Evolutionary conservation across 2,797 vertebrate species (phyloP).

Genomic region (Catostomus latipinnis): DNA sequence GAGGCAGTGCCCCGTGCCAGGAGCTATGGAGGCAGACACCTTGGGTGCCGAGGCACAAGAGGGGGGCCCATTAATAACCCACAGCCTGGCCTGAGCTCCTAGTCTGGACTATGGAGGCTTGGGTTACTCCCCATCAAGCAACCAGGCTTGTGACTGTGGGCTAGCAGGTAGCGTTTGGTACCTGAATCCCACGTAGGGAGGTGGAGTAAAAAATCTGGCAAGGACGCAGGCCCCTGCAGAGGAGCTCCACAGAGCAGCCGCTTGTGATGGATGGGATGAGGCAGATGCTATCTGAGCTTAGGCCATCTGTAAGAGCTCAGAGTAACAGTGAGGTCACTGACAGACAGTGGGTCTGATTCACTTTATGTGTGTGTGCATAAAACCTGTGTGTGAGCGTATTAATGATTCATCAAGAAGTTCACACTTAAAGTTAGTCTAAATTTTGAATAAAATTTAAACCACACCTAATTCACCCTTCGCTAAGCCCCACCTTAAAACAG

Average conservation of each 20-base stretch:
- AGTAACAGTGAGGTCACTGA: constrained; percentile 59
- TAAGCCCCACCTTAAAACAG: too few species aligned
- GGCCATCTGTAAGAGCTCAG: constrained; percentile 62
- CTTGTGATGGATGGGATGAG: constrained; percentile 59
- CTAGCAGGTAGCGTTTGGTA: constrained; percentile 29
- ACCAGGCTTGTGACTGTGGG: constrained; percentile 63
- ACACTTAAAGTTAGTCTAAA: too few species aligned
- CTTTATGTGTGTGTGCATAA: too few species aligned
- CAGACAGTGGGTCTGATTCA: constrained; percentile 20
- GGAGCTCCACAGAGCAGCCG: constrained; percentile 46
- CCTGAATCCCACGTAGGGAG: constrained; percentile 9
- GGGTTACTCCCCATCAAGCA: constrained; percentile 52
- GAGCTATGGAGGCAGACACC: constrained; percentile 90
- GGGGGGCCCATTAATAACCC: constrained; percentile 93
- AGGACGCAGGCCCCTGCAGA: constrained; percentile 46
- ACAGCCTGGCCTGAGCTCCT: constrained; percentile 74
- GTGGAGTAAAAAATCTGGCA: constrained; percentile 46
- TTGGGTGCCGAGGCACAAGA: constrained; percentile 80
- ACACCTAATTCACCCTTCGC: too few species aligned
- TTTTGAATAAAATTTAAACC: too few species aligned
- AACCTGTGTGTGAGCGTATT: too few species aligned
- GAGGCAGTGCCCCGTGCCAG: constrained; percentile 86
- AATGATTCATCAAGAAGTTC: too few species aligned
- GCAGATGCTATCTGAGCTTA: constrained; percentile 62
- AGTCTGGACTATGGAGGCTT: constrained; percentile 69